A percentile compares a stretch with the other conserved stretches of the same genome.
Conservation (phyloP, 2,113 vertebrate genomes). For the Pseudorhombus dupliciocellatus region DNA sequence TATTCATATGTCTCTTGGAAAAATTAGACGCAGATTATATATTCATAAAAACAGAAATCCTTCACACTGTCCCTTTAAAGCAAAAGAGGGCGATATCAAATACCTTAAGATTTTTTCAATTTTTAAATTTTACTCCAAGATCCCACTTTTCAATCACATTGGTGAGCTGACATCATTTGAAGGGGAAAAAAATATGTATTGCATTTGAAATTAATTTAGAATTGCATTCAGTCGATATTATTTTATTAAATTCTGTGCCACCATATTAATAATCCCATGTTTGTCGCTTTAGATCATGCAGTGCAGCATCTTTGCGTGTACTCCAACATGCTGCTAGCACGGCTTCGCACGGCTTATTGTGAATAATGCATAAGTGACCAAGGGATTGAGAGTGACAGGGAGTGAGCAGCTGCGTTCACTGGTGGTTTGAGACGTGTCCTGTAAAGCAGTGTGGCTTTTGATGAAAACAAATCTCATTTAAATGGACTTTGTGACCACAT, state of each 20-base stretch:
- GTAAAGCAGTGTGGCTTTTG: not conserved
- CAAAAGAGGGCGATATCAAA: not conserved
- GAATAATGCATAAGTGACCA: constrained; percentile 33
- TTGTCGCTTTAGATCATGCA: not conserved
- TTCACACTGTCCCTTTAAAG: no score
- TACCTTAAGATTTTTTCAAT: not conserved
- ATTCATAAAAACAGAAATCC: no score
- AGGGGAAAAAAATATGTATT: no score
- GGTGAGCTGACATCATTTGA: no score
- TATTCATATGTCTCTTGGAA: no score
- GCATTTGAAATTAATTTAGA: no score
- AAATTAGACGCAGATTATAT: no score
- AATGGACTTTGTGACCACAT: not conserved
- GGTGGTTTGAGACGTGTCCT: not conserved
- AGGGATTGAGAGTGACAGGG: not conserved
- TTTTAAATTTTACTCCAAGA: no score
- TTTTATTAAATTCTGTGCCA: not conserved
- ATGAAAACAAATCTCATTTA: not conserved
- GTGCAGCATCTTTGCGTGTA: not conserved
- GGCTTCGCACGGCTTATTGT: not conserved
- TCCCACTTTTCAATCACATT: no score
- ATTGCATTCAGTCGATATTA: not conserved
- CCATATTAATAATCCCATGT: not conserved
- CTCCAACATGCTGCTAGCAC: not conserved
- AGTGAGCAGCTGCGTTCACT: constrained; percentile 4